A percentile compares a stretch with the other conserved stretches of the same genome.
These are phyloP conservation scores for Thaleichthys pacificus DNA, from an alignment of 2,797 vertebrate genomes.

Conservation along the genomic window DNA sequence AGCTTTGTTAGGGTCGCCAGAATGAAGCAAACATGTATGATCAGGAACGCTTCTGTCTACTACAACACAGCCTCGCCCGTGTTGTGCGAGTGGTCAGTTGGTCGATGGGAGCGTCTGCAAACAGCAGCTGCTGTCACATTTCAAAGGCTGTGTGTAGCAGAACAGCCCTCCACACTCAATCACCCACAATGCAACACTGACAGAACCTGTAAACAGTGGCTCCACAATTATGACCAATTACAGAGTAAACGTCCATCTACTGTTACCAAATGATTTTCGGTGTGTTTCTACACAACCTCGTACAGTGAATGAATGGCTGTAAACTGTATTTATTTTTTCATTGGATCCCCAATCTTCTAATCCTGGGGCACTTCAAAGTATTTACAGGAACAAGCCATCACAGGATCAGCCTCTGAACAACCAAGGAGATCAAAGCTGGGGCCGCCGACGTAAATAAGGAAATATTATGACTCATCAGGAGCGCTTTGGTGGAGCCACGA, in stretches of 20 bases:
- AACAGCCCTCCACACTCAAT: conserved; percentile 60
- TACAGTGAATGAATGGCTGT: conserved; percentile 59
- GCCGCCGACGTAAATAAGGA: conserved; percentile 70
- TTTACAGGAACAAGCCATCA: conserved; percentile 74
- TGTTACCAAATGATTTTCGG: conserved; percentile 70
- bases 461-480: conserved; percentile 71
- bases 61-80: conserved; percentile 1
- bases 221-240: conserved; percentile 73
- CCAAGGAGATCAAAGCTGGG: conserved; percentile 61
- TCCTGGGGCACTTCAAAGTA: conserved; percentile 70
- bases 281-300: conserved; percentile 49
- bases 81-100: conserved; percentile 38
- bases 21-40: conserved; percentile 18
- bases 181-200: conserved; percentile 62
- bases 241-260: conserved; percentile 71
- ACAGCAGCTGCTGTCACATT: conserved; percentile 50
- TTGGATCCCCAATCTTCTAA: conserved; percentile 66
- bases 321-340: conserved; percentile 50
- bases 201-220: conserved; percentile 66
- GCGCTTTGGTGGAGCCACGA: conserved; percentile 42
- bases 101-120: conserved; percentile 38
- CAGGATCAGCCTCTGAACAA: conserved; percentile 67
- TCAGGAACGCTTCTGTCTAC: conserved; percentile 23
- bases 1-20: background rate
- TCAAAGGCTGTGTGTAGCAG: conserved; percentile 59